Evolutionary conservation across 2,113 vertebrate genomes (phyloP).

Genomic region (Grammomys surdaster): DNA sequence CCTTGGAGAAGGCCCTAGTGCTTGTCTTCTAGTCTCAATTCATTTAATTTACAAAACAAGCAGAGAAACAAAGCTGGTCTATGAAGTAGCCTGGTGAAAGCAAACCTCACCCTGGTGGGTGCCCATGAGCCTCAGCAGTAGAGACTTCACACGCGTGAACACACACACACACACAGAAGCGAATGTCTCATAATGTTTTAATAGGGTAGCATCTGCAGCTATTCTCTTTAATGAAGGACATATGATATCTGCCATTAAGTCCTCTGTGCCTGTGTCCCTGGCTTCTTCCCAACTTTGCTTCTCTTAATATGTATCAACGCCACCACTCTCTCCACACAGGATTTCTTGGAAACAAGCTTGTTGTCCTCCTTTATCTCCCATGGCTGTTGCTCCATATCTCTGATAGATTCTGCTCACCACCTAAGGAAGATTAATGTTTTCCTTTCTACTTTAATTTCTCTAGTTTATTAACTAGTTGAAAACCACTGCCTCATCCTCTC

Average conservation of each 20-base stretch:
- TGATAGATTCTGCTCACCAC: neutral
- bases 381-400: neutral
- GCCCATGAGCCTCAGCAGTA: neutral
- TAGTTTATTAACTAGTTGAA: slow-evolving; percentile 19
- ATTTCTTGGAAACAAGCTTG: neutral
- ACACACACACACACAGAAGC: neutral
- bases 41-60: neutral
- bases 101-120: neutral
- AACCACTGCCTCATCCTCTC: neutral
- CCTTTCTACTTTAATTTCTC: slow-evolving; percentile 34
- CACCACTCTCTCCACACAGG: neutral
- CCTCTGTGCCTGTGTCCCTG: neutral
- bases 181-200: neutral
- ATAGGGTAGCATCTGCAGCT: neutral
- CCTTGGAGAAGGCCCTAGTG: neutral
- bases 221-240: neutral
- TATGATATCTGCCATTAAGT: neutral
- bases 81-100: neutral
- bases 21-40: slow-evolving; percentile 15
- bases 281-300: neutral
- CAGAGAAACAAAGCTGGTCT: neutral
- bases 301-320: neutral
- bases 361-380: neutral
- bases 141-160: neutral
- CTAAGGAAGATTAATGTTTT: slow-evolving; percentile 24